Evolutionary conservation across 2,888 invertebrate species (phyloP), one percentile per base, ranked within the genome.

Genomic region (Trissoscelio sp.): DNA sequence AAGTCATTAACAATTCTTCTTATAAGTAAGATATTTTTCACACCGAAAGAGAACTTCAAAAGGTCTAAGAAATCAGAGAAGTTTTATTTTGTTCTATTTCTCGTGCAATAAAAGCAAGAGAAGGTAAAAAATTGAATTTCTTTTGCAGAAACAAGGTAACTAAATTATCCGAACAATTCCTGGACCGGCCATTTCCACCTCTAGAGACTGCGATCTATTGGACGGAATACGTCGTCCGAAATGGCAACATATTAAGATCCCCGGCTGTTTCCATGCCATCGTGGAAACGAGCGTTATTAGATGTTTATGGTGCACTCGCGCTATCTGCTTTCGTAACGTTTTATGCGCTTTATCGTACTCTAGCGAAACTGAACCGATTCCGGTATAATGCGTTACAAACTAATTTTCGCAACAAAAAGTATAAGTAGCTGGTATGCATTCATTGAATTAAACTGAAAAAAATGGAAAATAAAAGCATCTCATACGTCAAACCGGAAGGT

Each of bases 281-380:
- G 86, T 88, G 87, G 85, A 87, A 88, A 82, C n/a, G 83, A 5
- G 75, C 86, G 22, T 83, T 88, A n/a, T 51, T 89, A 11, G 89
- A 90, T 44, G 86, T 88, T 12, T 88, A 88, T 60, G 83, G 67
- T n/a, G 64, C 48, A 55, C 55, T 75, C 4, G 16, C 39, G 44
- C 14, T 75, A 34, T 58, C 58, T 22, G 28, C 37, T 39, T 46
- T 37, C 39, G 22, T 39, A 46, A 46, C 31, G 5, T 16, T 53
- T 39, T 67, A 37, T 53, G 16, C 51, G 11, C 7, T 66, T 51
- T 66, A 66, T 64, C 48, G 46, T 9, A 3, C 4, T 0, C 11
- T 34, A 6, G 22, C 34, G 2, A 46, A 64, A 64, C 31, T 64
- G n/a, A 18, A 14, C 18, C 34, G 64, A 62, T 44, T 42, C 24